Base-by-base conservation (phyloP, 1,140 invertebrate genomes). In the Drosophila kanapiae region DNA sequence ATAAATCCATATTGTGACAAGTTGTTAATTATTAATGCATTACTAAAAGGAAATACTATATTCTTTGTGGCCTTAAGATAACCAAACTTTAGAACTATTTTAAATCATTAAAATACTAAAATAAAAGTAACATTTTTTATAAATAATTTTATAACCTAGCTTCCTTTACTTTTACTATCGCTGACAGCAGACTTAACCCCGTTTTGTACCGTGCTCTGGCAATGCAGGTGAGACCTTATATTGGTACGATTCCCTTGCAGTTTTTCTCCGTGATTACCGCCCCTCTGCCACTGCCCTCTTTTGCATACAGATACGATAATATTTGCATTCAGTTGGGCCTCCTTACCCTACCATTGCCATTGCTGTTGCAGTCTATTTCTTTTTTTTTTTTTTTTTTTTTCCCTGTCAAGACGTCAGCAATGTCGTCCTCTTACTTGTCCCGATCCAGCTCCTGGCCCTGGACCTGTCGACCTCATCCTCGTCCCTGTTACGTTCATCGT, bases 301-400 rank as follows among this genome's bases (percentile, higher is more conserved):
- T 29, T 59, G 62, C 61, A 80, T 84, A 80, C 63, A 87, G 77
- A 87, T 83, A 88, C 84, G 84, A 87, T 88, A 87, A 87, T 87
- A 87, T 87, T 87, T 87, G 84, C 84, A 87, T 87, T 88, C 84
- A 78, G 84, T 80, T 88, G 84, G 63, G 77, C 84, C 80, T 75
- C 58, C 59, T 51, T 54, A 65, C 61, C 14, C 9, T 18, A 6
- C 42, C 35, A 63, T 53, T 76, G 33, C 56, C 68, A 45, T 23
- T 72, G 37, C 70, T 77, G 62, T 68, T 72, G 71, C 72, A 85
- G 77, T 74, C 51, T 75, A 61, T 49, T 69, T 63, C 45, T 35
- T 45, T 60, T 53, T 80, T 87, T 88, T 49, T 69, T 63, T 40
- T 35, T 45, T 60, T 53, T 80, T 87, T 87, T 83, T 87, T 88